Percentiles rank a stretch among this genome's conserved stretches.
Evolutionary conservation across 1,140 invertebrate species (phyloP).

Genomic region (Leucophenga varia): DNA sequence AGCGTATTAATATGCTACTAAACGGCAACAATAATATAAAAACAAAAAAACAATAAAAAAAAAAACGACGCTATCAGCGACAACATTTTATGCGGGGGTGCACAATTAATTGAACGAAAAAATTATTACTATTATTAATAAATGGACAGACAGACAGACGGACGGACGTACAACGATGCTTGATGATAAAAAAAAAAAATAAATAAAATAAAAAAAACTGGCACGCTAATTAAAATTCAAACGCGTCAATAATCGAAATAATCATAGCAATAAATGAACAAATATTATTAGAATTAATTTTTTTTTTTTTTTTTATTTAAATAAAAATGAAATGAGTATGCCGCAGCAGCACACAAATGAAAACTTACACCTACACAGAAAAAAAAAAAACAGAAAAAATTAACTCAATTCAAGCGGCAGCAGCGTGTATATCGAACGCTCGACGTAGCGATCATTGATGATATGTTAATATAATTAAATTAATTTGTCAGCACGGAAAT

Average conservation of each 20-base stretch:
- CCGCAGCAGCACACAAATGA: too few relatives aligned
- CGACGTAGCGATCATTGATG: constrained; percentile 39
- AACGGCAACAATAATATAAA: too few relatives aligned
- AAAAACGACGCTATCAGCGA: neutral
- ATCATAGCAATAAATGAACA: too few relatives aligned
- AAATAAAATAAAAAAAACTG: too few relatives aligned
- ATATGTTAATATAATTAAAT: constrained; percentile 54
- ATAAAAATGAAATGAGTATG: too few relatives aligned
- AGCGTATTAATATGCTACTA: too few relatives aligned
- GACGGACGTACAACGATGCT: neutral
- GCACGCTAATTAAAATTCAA: constrained; percentile 18
- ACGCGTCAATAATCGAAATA: constrained; percentile 17
- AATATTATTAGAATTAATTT: too few relatives aligned
- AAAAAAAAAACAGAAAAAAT: too few relatives aligned
- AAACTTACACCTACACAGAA: too few relatives aligned
- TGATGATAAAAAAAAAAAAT: neutral
- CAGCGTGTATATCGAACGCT: constrained; percentile 45
- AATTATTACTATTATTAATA: too few relatives aligned
- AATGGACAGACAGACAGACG: neutral
- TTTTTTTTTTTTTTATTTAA: too few relatives aligned
- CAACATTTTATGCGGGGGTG: neutral
- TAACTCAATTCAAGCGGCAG: too few relatives aligned
- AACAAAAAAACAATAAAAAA: constrained; percentile 4
- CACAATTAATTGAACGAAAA: constrained; percentile 3
- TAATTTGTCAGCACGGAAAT: constrained; percentile 53